phyloP scores from a whole-genome alignment of 2,888 invertebrate genomes.

The Eremobia ochroleuca region DNA sequence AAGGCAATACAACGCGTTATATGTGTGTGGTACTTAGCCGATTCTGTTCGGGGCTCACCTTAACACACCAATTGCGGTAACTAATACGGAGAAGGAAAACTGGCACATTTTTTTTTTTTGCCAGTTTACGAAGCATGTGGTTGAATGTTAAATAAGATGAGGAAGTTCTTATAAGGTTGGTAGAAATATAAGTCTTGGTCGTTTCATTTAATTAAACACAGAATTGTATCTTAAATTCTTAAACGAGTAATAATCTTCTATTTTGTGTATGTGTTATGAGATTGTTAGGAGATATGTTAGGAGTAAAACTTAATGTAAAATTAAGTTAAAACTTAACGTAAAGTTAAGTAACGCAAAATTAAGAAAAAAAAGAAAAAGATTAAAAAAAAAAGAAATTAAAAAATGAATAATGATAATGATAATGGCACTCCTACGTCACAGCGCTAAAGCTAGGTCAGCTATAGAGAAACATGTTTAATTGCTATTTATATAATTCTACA shows the following conservation, averaged over 20 bases:
- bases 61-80: conserved; percentile 88
- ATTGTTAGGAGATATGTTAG: too few relatives aligned
- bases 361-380: too few relatives aligned
- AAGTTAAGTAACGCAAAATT: too few relatives aligned
- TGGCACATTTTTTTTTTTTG: conserved; percentile 67
- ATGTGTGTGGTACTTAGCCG: conserved; percentile 84
- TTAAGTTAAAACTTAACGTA: too few relatives aligned
- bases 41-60: conserved; percentile 83
- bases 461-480: neutral
- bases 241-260: neutral
- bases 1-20: conserved; percentile 82
- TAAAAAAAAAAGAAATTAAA: too few relatives aligned
- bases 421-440: too few relatives aligned
- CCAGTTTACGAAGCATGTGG: conserved; percentile 49
- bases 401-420: too few relatives aligned
- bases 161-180: conserved; percentile 41
- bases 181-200: conserved; percentile 1
- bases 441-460: too few relatives aligned
- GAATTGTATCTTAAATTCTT: neutral
- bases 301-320: too few relatives aligned
- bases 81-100: conserved; percentile 75
- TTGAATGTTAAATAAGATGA: conserved; percentile 57
- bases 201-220: conserved; percentile 20
- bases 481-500: neutral
- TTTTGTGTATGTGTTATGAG: too few relatives aligned